A percentile compares a stretch with the other conserved stretches of the same genome.
phyloP scores from a whole-genome alignment of 1,140 invertebrate genomes.

The Samia ricini region DNA sequence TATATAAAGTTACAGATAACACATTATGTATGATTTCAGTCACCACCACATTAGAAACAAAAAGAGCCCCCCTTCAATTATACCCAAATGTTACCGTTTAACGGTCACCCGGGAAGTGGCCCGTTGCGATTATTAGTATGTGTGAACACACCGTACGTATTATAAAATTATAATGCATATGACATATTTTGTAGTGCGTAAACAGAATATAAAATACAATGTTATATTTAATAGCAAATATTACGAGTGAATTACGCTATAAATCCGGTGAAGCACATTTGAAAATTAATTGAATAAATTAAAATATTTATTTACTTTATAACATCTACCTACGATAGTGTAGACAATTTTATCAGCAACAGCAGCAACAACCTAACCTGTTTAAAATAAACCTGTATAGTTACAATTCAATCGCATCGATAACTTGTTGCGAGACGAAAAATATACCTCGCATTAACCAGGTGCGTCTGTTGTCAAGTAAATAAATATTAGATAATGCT shows the following conservation, averaged over 20 bases:
- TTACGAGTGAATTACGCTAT: background rate
- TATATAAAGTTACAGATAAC: no score
- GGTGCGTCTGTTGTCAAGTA: constrained; percentile 41
- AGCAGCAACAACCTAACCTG: constrained; percentile 22
- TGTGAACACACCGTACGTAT: constrained; percentile 20
- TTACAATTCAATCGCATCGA: constrained; percentile 39
- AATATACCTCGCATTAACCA: constrained; percentile 29
- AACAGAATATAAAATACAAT: background rate
- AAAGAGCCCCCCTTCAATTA: background rate
- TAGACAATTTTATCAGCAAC: background rate
- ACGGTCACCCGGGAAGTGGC: background rate
- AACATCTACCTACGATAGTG: background rate
- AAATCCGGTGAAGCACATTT: background rate
- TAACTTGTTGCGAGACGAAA: constrained; percentile 30
- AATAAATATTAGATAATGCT: constrained; percentile 10
- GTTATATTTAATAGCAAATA: background rate
- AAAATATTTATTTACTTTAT: background rate
- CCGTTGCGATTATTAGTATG: background rate
- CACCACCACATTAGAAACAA: background rate
- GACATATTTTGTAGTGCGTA: background rate
- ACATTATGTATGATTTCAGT: no score
- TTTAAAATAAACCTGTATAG: constrained; percentile 48
- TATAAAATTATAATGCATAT: constrained; percentile 28
- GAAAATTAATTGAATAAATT: no score
- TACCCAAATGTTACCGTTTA: background rate